Conservation (phyloP, 2,888 invertebrate species). For the Aspidiotus rigidus region DNA sequence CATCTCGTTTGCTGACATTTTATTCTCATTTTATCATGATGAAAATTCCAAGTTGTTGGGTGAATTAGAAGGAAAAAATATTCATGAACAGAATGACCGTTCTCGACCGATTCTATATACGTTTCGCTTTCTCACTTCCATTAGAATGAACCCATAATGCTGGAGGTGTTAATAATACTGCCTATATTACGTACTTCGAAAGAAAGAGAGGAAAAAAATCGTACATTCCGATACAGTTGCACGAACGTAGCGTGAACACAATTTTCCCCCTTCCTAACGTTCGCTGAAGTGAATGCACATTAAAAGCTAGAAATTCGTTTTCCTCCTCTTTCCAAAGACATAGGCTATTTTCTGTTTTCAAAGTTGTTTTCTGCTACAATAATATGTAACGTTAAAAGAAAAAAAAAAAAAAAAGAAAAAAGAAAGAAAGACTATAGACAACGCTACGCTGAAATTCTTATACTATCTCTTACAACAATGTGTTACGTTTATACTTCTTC, state of each 20-base stretch:
- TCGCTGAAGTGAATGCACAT: conserved; percentile 28
- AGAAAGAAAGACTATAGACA: conserved; percentile 7
- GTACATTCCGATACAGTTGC: conserved; percentile 20
- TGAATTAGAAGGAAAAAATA: conserved; percentile 10
- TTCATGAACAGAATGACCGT: conserved; percentile 14
- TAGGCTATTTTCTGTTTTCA: conserved; percentile 16
- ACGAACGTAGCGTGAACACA: background rate
- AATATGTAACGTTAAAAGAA: background rate
- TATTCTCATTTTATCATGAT: background rate
- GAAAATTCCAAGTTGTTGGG: background rate
- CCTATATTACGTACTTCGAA: background rate
- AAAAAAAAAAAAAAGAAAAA: no score
- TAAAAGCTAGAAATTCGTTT: conserved; percentile 23
- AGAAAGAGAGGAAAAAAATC: conserved; percentile 9
- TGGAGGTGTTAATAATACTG: conserved; percentile 22
- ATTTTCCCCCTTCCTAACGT: conserved; percentile 10
- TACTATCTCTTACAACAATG: conserved; percentile 16
- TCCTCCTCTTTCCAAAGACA: background rate
- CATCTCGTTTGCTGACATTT: no score
- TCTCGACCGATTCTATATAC: conserved; percentile 6
- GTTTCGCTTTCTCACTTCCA: conserved; percentile 19
- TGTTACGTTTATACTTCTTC: conserved; percentile 7
- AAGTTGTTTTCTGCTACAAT: conserved; percentile 7
- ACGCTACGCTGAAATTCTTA: conserved; percentile 17
- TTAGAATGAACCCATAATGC: conserved; percentile 19